Conservation (phyloP, 1,140 invertebrate species). For the Panonychus citri region DNA sequence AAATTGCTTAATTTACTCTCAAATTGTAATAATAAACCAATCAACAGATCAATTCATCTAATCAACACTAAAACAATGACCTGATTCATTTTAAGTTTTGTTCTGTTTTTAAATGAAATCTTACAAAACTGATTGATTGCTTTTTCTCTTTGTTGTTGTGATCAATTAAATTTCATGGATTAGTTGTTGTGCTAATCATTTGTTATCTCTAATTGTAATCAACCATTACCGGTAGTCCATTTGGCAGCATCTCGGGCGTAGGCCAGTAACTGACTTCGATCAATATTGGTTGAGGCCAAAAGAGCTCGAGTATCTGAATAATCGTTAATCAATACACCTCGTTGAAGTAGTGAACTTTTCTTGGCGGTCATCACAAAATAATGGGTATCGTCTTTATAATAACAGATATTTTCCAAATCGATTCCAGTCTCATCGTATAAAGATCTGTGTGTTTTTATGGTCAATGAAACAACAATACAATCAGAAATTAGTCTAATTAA, state of each 20-base stretch:
- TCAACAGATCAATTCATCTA: no score
- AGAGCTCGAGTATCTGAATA: slow-evolving; percentile 65
- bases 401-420: slow-evolving; percentile 94
- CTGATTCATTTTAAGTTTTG: no score
- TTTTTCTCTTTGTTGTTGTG: no score
- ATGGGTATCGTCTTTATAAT: slow-evolving; percentile 91
- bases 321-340: slow-evolving; percentile 69
- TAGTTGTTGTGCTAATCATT: background rate
- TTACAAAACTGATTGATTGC: no score
- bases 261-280: slow-evolving; percentile 59
- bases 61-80: no score
- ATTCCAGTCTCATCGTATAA: slow-evolving; percentile 68
- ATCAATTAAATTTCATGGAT: no score
- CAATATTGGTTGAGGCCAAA: slow-evolving; percentile 65
- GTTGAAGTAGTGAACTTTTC: slow-evolving; percentile 72
- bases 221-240: slow-evolving; percentile 57
- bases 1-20: no score
- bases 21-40: no score
- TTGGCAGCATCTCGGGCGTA: slow-evolving; percentile 88
- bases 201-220: no score
- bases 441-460: no score
- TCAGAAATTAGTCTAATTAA: slow-evolving; percentile 12
- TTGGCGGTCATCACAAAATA: slow-evolving; percentile 99
- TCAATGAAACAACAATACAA: slow-evolving; percentile 20
- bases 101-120: no score